These are phyloP conservation scores for Eumaeus atala DNA, from an alignment of 1,140 invertebrate genomes.

Conservation along the genomic window DNA sequence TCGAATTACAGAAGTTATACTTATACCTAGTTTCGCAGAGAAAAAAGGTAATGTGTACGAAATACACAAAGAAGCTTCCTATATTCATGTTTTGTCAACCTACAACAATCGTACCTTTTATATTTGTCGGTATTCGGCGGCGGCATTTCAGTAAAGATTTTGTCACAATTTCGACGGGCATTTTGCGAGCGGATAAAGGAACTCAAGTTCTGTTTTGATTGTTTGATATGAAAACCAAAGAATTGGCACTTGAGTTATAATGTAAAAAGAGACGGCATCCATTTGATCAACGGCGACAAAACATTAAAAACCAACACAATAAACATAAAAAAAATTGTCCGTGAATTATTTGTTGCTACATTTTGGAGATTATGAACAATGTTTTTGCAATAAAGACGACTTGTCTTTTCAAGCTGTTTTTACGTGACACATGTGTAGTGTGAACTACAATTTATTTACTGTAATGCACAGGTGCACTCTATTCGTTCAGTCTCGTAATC, in stretches of 20 bases:
- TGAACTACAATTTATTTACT: no score
- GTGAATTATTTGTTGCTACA: background rate
- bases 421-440: no score
- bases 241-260: conserved; percentile 45
- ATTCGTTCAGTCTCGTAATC: no score
- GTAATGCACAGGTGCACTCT: no score
- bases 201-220: conserved; percentile 58
- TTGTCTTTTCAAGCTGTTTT: no score
- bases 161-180: conserved; percentile 53
- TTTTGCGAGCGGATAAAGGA: conserved; percentile 39
- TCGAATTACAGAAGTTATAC: conserved; percentile 5
- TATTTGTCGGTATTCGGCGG: conserved; percentile 32
- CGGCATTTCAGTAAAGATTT: conserved; percentile 39
- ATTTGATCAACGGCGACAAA: conserved; percentile 5
- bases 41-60: conserved; percentile 17
- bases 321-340: background rate
- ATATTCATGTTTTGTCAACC: conserved; percentile 50
- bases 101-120: conserved; percentile 44
- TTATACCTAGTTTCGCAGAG: no score
- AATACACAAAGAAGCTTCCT: conserved; percentile 40
- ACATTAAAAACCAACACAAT: conserved; percentile 4
- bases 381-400: no score
- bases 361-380: background rate
- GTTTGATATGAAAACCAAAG: conserved; percentile 56
- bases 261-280: conserved; percentile 35